Conservation (phyloP, 2,888 invertebrate species). For the Priocnemis perturbator region DNA sequence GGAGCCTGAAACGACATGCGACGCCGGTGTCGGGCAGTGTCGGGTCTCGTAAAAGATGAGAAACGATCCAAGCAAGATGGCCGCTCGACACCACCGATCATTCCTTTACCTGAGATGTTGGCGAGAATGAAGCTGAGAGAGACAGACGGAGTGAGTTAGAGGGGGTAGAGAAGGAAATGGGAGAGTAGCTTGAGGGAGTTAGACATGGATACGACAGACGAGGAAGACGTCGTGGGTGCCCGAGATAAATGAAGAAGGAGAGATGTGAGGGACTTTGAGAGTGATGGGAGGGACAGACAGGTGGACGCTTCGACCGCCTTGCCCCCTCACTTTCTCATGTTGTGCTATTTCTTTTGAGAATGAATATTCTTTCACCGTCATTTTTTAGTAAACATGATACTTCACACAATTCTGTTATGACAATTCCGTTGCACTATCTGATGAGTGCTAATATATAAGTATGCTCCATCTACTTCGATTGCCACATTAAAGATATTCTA, state of each 20-base stretch:
- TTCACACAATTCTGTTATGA: no score
- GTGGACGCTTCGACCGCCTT: slow-evolving; percentile 5
- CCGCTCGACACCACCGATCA: slow-evolving; percentile 42
- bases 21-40: slow-evolving; percentile 53
- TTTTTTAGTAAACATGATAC: background rate
- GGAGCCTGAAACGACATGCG: slow-evolving; percentile 46
- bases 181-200: no score
- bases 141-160: slow-evolving; percentile 11
- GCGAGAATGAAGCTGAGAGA: slow-evolving; percentile 16
- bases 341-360: background rate
- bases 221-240: no score
- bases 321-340: background rate
- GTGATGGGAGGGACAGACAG: slow-evolving; percentile 8
- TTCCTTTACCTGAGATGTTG: slow-evolving; percentile 22
- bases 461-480: no score
- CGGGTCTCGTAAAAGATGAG: slow-evolving; percentile 66
- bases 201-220: no score
- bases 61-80: slow-evolving; percentile 65
- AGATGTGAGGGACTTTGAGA: background rate
- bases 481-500: no score
- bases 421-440: no score
- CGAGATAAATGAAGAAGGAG: slow-evolving; percentile 1
- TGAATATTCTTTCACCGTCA: background rate
- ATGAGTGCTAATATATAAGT: no score
- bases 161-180: background rate